These are phyloP conservation scores for Mus caroli DNA, from an alignment of 2,797 vertebrate genomes.

Conservation along the genomic window DNA sequence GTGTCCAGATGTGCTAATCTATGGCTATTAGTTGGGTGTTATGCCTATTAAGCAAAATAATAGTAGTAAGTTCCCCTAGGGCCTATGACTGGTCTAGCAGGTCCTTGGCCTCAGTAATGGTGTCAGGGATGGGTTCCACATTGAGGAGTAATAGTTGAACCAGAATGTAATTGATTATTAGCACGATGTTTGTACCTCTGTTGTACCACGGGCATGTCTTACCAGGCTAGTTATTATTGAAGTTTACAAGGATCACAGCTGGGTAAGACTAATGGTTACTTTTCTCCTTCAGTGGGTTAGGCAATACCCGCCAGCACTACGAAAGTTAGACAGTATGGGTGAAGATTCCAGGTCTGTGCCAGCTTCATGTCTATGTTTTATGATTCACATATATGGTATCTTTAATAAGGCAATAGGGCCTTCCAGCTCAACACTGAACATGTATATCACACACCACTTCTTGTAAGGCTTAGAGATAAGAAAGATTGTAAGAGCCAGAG, in stretches of 20 bases:
- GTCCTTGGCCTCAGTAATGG: background rate
- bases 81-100: background rate
- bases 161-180: background rate
- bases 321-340: too few species aligned
- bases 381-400: background rate
- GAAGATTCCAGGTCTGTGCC: background rate
- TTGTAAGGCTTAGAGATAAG: background rate
- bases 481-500: background rate
- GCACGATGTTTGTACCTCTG: background rate
- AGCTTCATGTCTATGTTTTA: background rate
- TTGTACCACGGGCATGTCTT: background rate
- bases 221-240: background rate
- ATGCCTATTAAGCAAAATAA: too few species aligned
- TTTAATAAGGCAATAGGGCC: background rate
- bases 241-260: background rate
- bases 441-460: background rate
- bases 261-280: background rate
- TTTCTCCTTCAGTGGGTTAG: background rate
- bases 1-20: background rate
- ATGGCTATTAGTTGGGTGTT: too few species aligned
- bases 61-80: background rate
- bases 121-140: background rate
- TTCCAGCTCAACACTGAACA: background rate
- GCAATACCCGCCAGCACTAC: background rate
- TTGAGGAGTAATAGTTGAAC: background rate